Conservation (phyloP, 2,797 vertebrate species). For the Pipistrellus kuhlii region DNA sequence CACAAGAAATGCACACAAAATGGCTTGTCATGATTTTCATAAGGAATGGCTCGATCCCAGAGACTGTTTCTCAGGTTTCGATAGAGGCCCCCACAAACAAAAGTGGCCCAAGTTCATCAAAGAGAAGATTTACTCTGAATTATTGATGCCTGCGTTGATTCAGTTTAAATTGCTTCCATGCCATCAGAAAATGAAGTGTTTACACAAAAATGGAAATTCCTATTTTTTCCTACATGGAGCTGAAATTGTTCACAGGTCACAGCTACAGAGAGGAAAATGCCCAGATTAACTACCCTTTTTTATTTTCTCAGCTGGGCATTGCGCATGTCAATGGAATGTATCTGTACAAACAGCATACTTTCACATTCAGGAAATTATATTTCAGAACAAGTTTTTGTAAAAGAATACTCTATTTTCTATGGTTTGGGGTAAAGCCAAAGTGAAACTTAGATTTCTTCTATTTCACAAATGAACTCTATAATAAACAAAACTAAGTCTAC, state of each 20-base stretch:
- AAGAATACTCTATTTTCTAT: conserved; percentile 84
- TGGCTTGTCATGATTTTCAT: not conserved
- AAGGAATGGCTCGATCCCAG: not conserved
- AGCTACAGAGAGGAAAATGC: not conserved
- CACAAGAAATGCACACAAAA: not conserved
- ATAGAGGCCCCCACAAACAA: conserved; percentile 64
- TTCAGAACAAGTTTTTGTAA: conserved; percentile 83
- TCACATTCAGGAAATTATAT: conserved; percentile 78
- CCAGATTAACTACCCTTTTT: not conserved
- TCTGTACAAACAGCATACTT: conserved; percentile 65
- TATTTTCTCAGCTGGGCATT: conserved; percentile 82
- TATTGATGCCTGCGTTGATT: conserved; percentile 64
- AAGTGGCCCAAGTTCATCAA: conserved; percentile 63
- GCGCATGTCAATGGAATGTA: conserved; percentile 56
- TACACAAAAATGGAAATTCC: conserved; percentile 63
- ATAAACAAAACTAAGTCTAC: conserved; percentile 83
- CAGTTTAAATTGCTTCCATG: conserved; percentile 49
- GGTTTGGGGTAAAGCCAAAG: conserved; percentile 83
- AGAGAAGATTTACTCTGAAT: conserved; percentile 72
- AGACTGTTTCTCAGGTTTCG: conserved; percentile 70
- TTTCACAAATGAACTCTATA: conserved; percentile 78
- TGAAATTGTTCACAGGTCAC: conserved; percentile 52
- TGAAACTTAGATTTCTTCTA: conserved; percentile 84
- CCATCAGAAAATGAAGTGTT: conserved; percentile 70
- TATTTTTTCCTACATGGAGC: not conserved